Evolutionary conservation across 2,797 vertebrate genomes (phyloP).

Genomic region (Masticophis lateralis): DNA sequence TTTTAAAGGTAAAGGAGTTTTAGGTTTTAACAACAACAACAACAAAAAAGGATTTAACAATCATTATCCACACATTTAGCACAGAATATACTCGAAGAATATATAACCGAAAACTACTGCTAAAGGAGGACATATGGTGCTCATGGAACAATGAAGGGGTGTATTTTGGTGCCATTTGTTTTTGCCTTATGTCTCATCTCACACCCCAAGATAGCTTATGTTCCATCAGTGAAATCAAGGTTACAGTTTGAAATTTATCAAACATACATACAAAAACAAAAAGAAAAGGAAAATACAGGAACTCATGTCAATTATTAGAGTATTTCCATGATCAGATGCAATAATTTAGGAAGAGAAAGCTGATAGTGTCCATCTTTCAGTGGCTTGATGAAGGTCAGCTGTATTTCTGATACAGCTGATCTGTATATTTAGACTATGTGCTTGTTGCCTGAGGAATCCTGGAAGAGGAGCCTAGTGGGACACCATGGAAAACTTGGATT

Average conservation of each 20-base stretch:
- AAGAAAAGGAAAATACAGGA: background rate
- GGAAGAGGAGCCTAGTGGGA: background rate
- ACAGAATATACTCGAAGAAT: background rate
- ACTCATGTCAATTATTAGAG: background rate
- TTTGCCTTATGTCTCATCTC: background rate
- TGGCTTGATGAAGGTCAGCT: background rate
- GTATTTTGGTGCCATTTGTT: background rate
- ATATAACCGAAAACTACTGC: background rate
- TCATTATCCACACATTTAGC: background rate
- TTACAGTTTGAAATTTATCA: background rate
- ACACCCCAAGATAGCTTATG: background rate
- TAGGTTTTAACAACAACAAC: background rate
- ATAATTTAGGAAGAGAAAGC: background rate
- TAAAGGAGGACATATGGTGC: background rate
- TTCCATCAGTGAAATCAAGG: background rate
- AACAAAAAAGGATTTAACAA: background rate
- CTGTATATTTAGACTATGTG: background rate
- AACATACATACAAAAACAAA: background rate
- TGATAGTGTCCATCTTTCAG: background rate
- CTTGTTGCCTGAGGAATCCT: background rate
- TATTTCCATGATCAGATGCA: background rate
- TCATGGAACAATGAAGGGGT: background rate
- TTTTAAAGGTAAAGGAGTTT: background rate
- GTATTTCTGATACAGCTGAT: background rate
- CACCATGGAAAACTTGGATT: background rate